A percentile compares a stretch with the other conserved stretches of the same genome.
Conservation (phyloP, 1,140 invertebrate genomes). For the Plectrocnemia conspersa region DNA sequence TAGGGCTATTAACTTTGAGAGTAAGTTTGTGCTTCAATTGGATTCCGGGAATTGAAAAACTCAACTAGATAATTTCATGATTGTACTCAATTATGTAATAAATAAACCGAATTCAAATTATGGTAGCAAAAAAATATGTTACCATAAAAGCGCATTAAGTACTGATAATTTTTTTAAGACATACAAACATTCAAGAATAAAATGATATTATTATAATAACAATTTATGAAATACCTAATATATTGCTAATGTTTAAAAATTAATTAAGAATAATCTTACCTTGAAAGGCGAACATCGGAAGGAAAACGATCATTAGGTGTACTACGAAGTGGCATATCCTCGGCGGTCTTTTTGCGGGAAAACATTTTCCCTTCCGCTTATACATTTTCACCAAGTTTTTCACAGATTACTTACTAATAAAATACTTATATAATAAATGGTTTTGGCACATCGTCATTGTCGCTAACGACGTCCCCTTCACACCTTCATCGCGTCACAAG, state of each 20-base stretch:
- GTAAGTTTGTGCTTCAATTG: no score
- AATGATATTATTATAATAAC: no score
- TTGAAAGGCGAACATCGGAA: slow-evolving; percentile 29
- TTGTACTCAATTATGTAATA: no score
- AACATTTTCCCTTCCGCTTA: slow-evolving; percentile 21
- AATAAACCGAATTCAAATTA: no score
- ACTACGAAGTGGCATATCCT: slow-evolving; percentile 24
- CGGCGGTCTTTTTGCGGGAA: slow-evolving; percentile 11
- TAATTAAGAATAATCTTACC: slow-evolving; percentile 15
- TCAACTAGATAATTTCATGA: no score
- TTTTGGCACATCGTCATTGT: slow-evolving; percentile 18
- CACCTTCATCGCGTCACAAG: background rate
- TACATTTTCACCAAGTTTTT: slow-evolving; percentile 18
- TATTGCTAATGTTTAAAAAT: slow-evolving; percentile 1
- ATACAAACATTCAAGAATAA: no score
- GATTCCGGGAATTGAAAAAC: no score
- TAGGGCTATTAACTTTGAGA: no score
- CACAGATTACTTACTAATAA: background rate
- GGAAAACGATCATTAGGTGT: slow-evolving; percentile 22
- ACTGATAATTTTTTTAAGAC: no score
- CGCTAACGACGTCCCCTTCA: background rate
- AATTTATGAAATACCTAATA: background rate
- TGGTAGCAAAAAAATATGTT: no score
- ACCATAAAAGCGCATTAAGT: no score
- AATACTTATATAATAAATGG: background rate